These are phyloP conservation scores for Cryptosula pallasiana DNA, from an alignment of 2,888 invertebrate genomes.

Conservation along the genomic window DNA sequence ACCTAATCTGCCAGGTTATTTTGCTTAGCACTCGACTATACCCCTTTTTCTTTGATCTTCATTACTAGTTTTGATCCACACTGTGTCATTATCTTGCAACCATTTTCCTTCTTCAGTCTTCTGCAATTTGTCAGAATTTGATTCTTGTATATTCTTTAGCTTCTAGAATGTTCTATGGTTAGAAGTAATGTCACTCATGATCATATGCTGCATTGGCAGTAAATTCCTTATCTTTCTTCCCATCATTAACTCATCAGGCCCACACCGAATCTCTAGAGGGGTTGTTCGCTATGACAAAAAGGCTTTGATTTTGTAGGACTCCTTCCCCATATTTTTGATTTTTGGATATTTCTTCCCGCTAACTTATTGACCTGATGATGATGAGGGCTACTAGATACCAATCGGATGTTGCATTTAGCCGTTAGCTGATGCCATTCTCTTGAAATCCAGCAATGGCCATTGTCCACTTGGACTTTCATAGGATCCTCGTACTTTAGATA, in stretches of 20 bases:
- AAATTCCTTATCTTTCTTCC: not conserved
- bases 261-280: not conserved
- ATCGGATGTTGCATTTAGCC: not conserved
- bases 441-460: not conserved
- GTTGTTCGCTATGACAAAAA: not conserved
- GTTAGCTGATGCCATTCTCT: not conserved
- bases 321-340: not conserved
- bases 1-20: too few relatives aligned
- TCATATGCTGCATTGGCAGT: not conserved
- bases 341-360: not conserved
- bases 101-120: too few relatives aligned
- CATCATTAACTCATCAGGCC: not conserved
- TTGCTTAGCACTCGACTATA: too few relatives aligned
- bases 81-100: too few relatives aligned
- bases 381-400: not conserved
- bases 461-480: not conserved
- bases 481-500: not conserved
- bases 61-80: too few relatives aligned
- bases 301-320: constrained; percentile 2
- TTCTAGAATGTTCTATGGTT: not conserved
- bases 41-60: too few relatives aligned
- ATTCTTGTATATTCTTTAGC: too few relatives aligned
- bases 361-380: not conserved
- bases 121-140: too few relatives aligned
- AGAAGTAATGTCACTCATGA: not conserved